A percentile compares a stretch with the other conserved stretches of the same genome.
Evolutionary conservation across 1,140 invertebrate genomes (phyloP).

Genomic region (Drosophila pallidifrons): DNA sequence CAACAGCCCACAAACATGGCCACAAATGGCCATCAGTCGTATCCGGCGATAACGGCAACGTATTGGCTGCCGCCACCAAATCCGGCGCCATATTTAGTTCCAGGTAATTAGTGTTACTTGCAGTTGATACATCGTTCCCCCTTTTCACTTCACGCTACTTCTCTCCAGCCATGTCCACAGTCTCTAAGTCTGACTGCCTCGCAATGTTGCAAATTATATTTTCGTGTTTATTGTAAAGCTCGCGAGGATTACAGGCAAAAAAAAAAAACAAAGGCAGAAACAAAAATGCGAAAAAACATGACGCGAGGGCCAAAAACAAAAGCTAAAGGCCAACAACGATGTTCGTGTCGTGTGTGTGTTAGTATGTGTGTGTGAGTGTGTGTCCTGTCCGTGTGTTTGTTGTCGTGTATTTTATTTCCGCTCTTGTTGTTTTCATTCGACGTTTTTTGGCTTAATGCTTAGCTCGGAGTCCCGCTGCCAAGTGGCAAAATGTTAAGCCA

Average conservation of each 20-base stretch:
- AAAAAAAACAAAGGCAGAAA: slow-evolving; percentile 30
- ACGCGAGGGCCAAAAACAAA: neutral
- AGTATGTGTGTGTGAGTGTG: neutral
- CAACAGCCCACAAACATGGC: slow-evolving; percentile 73
- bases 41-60: slow-evolving; percentile 91
- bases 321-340: slow-evolving; percentile 18
- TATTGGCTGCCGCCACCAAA: slow-evolving; percentile 92
- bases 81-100: slow-evolving; percentile 91
- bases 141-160: neutral
- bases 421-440: slow-evolving; percentile 9
- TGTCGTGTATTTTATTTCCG: slow-evolving; percentile 56
- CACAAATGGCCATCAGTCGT: slow-evolving; percentile 86
- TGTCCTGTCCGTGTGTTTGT: neutral
- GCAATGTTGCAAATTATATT: slow-evolving; percentile 80
- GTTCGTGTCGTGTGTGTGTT: slow-evolving; percentile 26
- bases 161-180: too few relatives aligned
- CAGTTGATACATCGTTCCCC: slow-evolving; percentile 27
- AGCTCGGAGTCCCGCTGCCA: slow-evolving; percentile 53
- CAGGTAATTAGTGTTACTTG: slow-evolving; percentile 87
- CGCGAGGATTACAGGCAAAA: slow-evolving; percentile 67
- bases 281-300: neutral
- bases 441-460: slow-evolving; percentile 60
- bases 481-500: slow-evolving; percentile 79
- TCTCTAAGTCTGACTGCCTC: neutral
- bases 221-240: slow-evolving; percentile 83